These are phyloP conservation scores for Crossaster papposus DNA, from an alignment of 53 echinoderm and acorn worm genomes.

Conservation along the genomic window DNA sequence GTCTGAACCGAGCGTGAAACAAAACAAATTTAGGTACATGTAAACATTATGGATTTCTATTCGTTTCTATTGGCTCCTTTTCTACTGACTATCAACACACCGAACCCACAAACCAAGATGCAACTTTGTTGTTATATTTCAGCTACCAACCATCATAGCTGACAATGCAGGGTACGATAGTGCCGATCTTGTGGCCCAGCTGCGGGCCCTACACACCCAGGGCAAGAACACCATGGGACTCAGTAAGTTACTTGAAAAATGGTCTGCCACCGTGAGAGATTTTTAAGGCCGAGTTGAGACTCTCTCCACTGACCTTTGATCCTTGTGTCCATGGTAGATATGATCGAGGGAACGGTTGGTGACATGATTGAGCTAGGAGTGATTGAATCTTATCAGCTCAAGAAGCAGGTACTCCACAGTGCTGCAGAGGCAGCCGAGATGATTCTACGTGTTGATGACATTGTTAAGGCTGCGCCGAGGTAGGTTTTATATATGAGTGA, in stretches of 20 bases:
- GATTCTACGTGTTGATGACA: conserved; percentile 95
- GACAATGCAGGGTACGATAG: conserved; percentile 98
- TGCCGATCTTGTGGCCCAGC: conserved; percentile 80
- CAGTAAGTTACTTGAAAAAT: conserved; percentile 63
- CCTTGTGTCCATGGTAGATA: no score
- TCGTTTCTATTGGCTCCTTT: background rate
- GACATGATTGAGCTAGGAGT: conserved; percentile 81
- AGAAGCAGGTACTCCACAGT: conserved; percentile 86
- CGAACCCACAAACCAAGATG: no score
- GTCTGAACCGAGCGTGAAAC: no score
- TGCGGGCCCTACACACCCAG: conserved; percentile 89
- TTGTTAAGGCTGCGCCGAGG: conserved; percentile 97
- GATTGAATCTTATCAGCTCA: conserved; percentile 88
- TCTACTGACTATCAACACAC: background rate
- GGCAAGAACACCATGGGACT: conserved; percentile 88
- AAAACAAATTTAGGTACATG: no score
- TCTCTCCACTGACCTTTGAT: no score
- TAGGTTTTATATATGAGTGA: no score
- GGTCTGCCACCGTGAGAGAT: no score
- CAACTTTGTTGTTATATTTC: background rate
- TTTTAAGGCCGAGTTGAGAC: no score
- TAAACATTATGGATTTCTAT: background rate
- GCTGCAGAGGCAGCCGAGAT: conserved; percentile 91
- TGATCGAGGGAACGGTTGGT: conserved; percentile 82
- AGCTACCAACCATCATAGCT: conserved; percentile 97